Conservation (phyloP, 2,888 invertebrate genomes). For the Ashinkailepas kermadecensis region DNA sequence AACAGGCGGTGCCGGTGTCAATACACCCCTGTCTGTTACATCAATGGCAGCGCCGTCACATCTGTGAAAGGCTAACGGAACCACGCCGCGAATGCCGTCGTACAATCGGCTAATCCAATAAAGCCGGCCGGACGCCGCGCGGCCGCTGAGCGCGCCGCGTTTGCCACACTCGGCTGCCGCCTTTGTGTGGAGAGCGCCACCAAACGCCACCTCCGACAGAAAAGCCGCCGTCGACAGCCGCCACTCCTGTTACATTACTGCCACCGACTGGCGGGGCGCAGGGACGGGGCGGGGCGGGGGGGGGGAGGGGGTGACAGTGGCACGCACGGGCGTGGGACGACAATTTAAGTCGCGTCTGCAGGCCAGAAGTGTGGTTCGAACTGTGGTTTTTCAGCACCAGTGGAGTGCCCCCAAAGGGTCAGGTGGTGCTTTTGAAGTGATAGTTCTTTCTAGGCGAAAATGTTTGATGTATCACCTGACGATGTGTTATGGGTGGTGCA, state of each 20-base stretch:
- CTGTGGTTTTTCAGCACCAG: too few relatives aligned
- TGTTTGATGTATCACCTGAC: too few relatives aligned
- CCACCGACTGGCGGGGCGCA: too few relatives aligned
- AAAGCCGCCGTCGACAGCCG: too few relatives aligned
- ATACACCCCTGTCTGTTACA: not conserved
- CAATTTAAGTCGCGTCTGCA: not conserved
- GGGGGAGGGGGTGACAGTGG: not conserved
- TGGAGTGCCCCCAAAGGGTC: too few relatives aligned
- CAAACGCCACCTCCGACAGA: not conserved
- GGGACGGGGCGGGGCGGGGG: too few relatives aligned
- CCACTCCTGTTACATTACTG: too few relatives aligned
- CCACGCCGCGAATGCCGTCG: not conserved
- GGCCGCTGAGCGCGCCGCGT: not conserved
- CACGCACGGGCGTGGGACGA: not conserved
- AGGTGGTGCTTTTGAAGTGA: too few relatives aligned
- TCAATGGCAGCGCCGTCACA: not conserved
- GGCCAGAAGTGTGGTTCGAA: too few relatives aligned
- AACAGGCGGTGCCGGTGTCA: not conserved
- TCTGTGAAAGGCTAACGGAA: constrained; percentile 11
- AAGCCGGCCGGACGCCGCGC: constrained; percentile 8
- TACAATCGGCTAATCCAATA: constrained; percentile 17
- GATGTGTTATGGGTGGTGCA: too few relatives aligned
- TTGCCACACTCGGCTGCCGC: not conserved
- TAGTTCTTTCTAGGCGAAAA: too few relatives aligned
- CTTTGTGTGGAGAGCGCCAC: not conserved